phyloP scores from a whole-genome alignment of 2,113 vertebrate species.

The Pseudopodoces humilis region DNA sequence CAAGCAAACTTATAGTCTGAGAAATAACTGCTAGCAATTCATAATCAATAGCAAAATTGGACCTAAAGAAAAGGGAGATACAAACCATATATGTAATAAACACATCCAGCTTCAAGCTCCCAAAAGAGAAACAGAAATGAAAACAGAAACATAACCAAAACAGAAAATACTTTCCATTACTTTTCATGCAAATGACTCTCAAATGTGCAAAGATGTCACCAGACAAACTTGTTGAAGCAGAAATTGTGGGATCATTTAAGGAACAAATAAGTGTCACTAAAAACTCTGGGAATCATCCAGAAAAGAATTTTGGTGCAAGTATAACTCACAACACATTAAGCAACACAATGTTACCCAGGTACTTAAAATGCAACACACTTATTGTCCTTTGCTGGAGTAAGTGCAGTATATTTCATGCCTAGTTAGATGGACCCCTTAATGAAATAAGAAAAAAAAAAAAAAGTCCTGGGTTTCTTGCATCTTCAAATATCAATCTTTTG shows the following conservation, averaged over 20 bases:
- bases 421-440: background rate
- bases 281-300: background rate
- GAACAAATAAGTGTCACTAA: conserved; percentile 26
- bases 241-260: conserved; percentile 31
- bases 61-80: conserved; percentile 14
- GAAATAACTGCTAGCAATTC: background rate
- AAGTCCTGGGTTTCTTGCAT: background rate
- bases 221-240: conserved; percentile 32
- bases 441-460: background rate
- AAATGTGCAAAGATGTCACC: conserved; percentile 28
- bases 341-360: background rate
- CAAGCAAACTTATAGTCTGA: background rate
- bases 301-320: background rate
- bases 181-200: background rate
- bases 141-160: background rate
- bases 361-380: background rate
- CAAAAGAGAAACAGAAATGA: background rate
- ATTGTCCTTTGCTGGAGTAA: background rate
- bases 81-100: background rate
- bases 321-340: background rate
- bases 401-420: background rate
- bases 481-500: background rate
- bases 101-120: background rate
- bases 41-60: background rate
- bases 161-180: background rate